These are phyloP conservation scores for Drosophila mimica DNA, from an alignment of 2,888 invertebrate genomes.

Conservation along the genomic window DNA sequence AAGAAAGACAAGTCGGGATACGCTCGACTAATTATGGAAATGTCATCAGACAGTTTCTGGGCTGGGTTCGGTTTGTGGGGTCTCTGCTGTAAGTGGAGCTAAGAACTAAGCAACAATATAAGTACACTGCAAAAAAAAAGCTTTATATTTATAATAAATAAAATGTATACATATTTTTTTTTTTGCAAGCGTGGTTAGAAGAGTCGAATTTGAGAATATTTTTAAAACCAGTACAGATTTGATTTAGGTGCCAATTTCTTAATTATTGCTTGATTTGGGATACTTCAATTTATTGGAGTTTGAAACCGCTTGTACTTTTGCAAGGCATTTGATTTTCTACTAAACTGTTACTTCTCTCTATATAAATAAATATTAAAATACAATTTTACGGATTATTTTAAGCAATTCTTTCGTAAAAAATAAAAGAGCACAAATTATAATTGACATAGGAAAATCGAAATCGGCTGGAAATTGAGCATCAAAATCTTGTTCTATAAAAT, in stretches of 20 bases:
- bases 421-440: not conserved
- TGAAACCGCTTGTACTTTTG: not conserved
- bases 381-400: not conserved
- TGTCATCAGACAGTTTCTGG: constrained; percentile 73
- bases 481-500: not conserved
- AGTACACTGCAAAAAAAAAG: not conserved
- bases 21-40: constrained; percentile 82
- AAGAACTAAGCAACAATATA: constrained; percentile 21
- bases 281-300: not conserved
- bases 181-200: not conserved
- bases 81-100: constrained; percentile 43
- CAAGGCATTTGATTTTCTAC: not conserved
- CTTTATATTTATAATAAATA: not conserved
- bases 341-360: not conserved
- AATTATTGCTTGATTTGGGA: not conserved
- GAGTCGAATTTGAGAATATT: not conserved
- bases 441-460: not conserved
- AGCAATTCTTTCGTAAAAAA: not conserved
- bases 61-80: constrained; percentile 56
- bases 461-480: not conserved
- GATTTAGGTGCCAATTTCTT: not conserved
- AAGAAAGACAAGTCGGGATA: constrained; percentile 58
- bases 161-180: not conserved
- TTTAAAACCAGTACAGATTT: not conserved
- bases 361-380: no score